Evolutionary conservation across 2,888 invertebrate species (phyloP).

Genomic region (Leptarthrus brevirostris): DNA sequence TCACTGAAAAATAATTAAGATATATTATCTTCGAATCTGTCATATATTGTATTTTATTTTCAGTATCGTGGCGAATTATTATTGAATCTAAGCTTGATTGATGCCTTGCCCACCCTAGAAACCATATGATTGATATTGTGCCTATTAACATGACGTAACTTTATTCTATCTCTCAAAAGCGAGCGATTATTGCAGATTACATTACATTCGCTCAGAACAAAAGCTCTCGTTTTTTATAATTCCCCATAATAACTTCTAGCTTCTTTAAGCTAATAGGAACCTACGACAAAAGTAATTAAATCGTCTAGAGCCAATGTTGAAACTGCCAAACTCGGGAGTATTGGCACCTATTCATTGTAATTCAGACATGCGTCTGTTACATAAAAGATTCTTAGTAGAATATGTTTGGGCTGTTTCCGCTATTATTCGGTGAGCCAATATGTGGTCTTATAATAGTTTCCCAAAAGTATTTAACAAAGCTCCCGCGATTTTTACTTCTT

Average conservation of each 20-base stretch:
- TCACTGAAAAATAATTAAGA: neutral
- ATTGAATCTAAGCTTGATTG: neutral
- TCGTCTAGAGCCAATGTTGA: neutral
- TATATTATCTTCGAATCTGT: too few species aligned
- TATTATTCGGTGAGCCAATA: too few species aligned
- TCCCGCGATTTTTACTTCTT: too few species aligned
- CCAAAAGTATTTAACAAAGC: too few species aligned
- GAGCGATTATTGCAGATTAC: neutral
- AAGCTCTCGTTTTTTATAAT: neutral
- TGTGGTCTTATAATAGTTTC: too few species aligned
- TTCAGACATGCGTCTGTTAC: neutral
- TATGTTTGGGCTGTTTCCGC: too few species aligned
- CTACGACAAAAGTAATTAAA: neutral
- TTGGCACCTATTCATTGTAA: neutral
- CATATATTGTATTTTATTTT: neutral
- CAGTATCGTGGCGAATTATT: neutral
- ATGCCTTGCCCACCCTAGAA: too few species aligned
- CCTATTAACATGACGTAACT: too few species aligned
- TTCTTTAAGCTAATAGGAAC: neutral
- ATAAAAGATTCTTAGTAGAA: neutral
- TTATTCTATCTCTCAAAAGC: neutral
- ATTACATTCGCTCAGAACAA: neutral
- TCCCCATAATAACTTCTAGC: neutral
- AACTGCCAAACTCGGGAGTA: neutral
- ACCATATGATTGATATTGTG: too few species aligned